Evolutionary conservation across 2,113 vertebrate species (phyloP).

Genomic region (Myrmecobius fasciatus): DNA sequence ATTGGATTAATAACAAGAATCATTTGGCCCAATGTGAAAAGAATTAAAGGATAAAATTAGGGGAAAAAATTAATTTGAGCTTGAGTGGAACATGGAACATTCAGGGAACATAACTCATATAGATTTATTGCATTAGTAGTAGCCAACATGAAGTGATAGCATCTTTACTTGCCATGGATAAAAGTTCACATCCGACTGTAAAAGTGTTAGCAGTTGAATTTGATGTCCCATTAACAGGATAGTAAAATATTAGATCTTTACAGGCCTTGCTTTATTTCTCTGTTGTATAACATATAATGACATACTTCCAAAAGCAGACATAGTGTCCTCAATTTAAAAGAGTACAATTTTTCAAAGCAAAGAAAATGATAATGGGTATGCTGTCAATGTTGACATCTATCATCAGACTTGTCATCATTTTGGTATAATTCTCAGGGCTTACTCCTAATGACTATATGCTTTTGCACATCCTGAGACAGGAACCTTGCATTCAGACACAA

Average conservation of each 20-base stretch:
- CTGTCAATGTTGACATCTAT: neutral
- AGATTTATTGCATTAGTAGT: neutral
- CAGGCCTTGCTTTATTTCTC: conserved; percentile 24
- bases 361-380: neutral
- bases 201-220: conserved; percentile 9
- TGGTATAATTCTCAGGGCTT: neutral
- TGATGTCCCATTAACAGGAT: conserved; percentile 22
- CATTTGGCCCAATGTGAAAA: neutral
- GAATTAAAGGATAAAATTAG: neutral
- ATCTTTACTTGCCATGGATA: neutral
- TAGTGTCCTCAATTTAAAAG: conserved; percentile 23
- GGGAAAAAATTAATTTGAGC: neutral
- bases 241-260: neutral
- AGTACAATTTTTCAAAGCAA: conserved; percentile 45
- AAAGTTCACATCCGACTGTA: neutral
- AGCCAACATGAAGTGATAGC: neutral
- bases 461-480: conserved; percentile 29
- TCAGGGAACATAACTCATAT: neutral
- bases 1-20: neutral
- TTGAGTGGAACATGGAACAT: neutral
- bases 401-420: neutral
- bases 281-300: conserved; percentile 17
- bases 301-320: conserved; percentile 27
- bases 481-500: conserved; percentile 39
- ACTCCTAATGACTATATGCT: conserved; percentile 14